These are phyloP conservation scores for Lycodopsis pacificus DNA, from an alignment of 2,797 vertebrate species.

Conservation along the genomic window DNA sequence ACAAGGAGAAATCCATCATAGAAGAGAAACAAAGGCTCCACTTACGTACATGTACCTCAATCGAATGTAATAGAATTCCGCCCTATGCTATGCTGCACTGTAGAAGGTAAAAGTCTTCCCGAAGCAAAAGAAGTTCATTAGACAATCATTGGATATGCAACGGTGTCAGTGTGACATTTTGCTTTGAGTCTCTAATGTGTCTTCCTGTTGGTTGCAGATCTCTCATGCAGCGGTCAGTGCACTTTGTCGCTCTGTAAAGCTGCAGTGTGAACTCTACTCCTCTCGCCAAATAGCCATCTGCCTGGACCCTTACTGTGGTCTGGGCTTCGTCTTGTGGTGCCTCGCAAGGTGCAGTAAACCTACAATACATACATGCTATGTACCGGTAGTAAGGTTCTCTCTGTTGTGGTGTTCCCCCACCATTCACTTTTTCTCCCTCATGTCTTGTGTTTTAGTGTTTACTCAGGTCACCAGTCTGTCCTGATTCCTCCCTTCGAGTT, in stretches of 20 bases:
- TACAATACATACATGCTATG: background rate
- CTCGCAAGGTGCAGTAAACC: slow-evolving; percentile 91
- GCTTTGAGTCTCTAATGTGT: background rate
- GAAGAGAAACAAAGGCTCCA: no score
- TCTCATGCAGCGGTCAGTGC: slow-evolving; percentile 94
- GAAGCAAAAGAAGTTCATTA: background rate
- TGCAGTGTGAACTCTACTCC: slow-evolving; percentile 98
- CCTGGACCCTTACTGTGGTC: slow-evolving; percentile 97
- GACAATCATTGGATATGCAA: background rate
- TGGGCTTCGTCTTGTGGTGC: slow-evolving; percentile 98
- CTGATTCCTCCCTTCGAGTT: slow-evolving; percentile 98
- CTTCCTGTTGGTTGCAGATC: slow-evolving; percentile 83
- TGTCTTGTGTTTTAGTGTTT: slow-evolving; percentile 86
- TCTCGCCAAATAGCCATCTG: slow-evolving; percentile 98
- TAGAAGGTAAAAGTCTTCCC: background rate
- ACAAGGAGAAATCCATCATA: no score
- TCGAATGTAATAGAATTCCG: background rate
- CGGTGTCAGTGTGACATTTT: background rate
- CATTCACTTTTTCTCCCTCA: background rate
- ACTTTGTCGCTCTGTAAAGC: slow-evolving; percentile 96
- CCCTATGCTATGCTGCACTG: background rate
- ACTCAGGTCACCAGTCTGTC: slow-evolving; percentile 98
- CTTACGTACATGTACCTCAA: no score
- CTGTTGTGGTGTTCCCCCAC: background rate
- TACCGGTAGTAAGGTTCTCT: background rate